Percentiles rank a stretch among this genome's conserved stretches.
phyloP scores from a whole-genome alignment of 1,140 invertebrate genomes.

The Drosophila navojoa region DNA sequence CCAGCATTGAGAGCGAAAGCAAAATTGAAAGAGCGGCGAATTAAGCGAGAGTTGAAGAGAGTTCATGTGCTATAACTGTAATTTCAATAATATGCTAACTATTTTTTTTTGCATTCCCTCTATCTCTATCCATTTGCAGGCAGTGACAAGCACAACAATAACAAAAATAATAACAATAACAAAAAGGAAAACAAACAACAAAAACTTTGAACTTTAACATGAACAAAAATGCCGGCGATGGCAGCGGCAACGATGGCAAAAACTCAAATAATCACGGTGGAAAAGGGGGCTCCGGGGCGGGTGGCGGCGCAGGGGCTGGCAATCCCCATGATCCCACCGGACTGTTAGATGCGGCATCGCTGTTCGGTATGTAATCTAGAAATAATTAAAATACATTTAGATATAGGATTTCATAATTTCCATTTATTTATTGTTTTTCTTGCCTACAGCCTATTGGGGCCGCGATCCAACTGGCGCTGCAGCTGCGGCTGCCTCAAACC shows the following conservation, averaged over 20 bases:
- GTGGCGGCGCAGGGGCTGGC: conserved; percentile 63
- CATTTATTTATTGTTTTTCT: background rate
- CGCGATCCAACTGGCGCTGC: conserved; percentile 85
- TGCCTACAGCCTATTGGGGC: conserved; percentile 88
- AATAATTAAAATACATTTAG: background rate
- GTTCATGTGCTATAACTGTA: conserved; percentile 5
- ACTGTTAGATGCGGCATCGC: conserved; percentile 87
- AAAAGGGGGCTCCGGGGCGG: conserved; percentile 61
- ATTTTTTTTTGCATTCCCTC: background rate
- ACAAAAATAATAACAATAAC: conserved; percentile 9
- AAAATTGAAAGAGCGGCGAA: conserved; percentile 22
- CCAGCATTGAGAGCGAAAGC: conserved; percentile 45
- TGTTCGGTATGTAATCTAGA: conserved; percentile 85
- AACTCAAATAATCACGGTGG: conserved; percentile 69
- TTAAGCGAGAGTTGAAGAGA: conserved; percentile 6
- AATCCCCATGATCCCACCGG: conserved; percentile 84
- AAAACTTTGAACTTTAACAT: conserved; percentile 66
- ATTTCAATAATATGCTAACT: conserved; percentile 6
- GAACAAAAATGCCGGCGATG: conserved; percentile 83
- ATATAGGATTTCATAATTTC: background rate
- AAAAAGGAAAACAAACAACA: conserved; percentile 16
- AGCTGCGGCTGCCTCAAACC: conserved; percentile 82
- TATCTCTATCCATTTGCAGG: conserved; percentile 40
- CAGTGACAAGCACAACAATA: conserved; percentile 33
- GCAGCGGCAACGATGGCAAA: conserved; percentile 77